Base-by-base conservation (phyloP, 2,797 vertebrate species). In the Leucoraja ocellata region DNA sequence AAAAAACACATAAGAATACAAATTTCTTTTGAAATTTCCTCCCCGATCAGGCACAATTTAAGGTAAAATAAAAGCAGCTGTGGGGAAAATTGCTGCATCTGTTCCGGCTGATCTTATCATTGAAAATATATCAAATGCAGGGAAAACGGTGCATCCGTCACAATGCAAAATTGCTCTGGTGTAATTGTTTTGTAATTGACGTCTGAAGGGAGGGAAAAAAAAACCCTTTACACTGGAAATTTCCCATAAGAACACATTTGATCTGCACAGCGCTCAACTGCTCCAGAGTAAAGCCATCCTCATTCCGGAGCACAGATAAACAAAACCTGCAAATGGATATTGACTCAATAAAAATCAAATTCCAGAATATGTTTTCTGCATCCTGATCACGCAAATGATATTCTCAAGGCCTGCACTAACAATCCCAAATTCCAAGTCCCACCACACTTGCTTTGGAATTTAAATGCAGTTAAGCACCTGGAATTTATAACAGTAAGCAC, bases 31-130 rank as follows among this genome's bases (percentile, higher is more conserved):
- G 61, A 88, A 68, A 61, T 88, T 88, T 63, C 84, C 16, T 36
- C 16, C 63, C 61, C 14, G 0, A 86, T 65, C 58, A 86, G 61
- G 54, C 83, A 88, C 61, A 88, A 88, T 68, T 88, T 65, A 88
- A 88, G 65, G n/a, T 68, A 88, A 88, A 88, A 65, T 63, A 88
- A 88, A 86, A 88, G n/a, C 84, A 32, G 58, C 61, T 88, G 61
- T 88, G 65, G n/a, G n/a, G 32, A 68, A 84, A 36, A 88, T 32
- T 18, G n/a, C 16, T 65, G 63, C 14, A 32, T 88, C 84, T 88
- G 84, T 21, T 68, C 84, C 32, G n/a, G 61, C 2, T 88, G 32
- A 16, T 8, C 63, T 88, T 36, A 65, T 84, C 18, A 8, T 88
- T 88, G 18, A 32, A 68, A 88, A 88, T 68, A 11, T 36, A 36